Evolutionary conservation across 2,113 vertebrate genomes (phyloP).

Genomic region (Upupa epops): DNA sequence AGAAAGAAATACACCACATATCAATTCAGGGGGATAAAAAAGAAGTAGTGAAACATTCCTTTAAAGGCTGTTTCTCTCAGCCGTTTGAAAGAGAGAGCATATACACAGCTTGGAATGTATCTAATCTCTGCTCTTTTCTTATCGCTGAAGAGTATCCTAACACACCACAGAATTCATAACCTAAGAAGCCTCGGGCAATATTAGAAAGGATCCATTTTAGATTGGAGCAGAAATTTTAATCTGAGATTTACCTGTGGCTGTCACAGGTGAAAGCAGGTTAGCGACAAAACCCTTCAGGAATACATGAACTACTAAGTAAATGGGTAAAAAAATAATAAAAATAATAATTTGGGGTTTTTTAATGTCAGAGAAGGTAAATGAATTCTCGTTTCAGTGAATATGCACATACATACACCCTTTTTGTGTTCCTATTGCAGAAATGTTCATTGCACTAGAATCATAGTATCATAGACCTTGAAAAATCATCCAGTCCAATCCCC

Average conservation of each 20-base stretch:
- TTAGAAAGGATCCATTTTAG: slow-evolving; percentile 67
- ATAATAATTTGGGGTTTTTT: no score
- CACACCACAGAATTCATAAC: slow-evolving; percentile 58
- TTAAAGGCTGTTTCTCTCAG: slow-evolving; percentile 69
- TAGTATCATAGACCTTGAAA: no score
- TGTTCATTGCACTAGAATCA: neutral
- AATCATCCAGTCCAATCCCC: no score
- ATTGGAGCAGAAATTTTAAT: slow-evolving; percentile 69
- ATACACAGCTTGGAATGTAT: slow-evolving; percentile 63
- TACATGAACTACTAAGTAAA: slow-evolving; percentile 49
- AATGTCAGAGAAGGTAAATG: neutral
- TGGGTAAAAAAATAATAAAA: neutral
- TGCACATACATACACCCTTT: neutral
- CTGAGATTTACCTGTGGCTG: slow-evolving; percentile 66
- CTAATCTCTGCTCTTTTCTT: slow-evolving; percentile 74
- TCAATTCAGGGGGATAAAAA: slow-evolving; percentile 55
- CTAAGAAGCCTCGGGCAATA: slow-evolving; percentile 48
- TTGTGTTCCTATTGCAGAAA: neutral
- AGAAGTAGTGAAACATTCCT: slow-evolving; percentile 42
- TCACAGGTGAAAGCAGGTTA: slow-evolving; percentile 56
- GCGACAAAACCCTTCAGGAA: slow-evolving; percentile 45
- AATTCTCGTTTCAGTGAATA: neutral
- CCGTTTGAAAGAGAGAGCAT: slow-evolving; percentile 45
- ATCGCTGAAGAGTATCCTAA: slow-evolving; percentile 59
- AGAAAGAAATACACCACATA: slow-evolving; percentile 70